Evolutionary conservation across 2,888 invertebrate species (phyloP).

Genomic region (Hoplodrina ambigua): DNA sequence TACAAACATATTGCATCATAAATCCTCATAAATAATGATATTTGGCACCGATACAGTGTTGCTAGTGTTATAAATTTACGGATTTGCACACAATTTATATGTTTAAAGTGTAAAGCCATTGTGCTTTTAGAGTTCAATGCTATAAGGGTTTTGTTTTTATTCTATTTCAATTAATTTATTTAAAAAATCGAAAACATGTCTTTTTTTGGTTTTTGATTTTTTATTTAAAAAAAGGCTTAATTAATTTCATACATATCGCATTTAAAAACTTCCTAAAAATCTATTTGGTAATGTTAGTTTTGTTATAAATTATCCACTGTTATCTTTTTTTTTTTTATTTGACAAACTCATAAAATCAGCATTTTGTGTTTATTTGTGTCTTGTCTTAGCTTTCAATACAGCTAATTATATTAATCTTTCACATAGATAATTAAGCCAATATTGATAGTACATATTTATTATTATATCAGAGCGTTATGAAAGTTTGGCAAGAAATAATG

Average conservation of each 20-base stretch:
- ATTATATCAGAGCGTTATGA: slow-evolving; percentile 2
- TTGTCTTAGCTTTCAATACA: background rate
- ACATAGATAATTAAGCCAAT: slow-evolving; percentile 10
- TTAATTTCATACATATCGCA: background rate
- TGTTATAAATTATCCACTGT: too few species aligned
- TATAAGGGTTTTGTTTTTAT: background rate
- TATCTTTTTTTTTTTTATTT: background rate
- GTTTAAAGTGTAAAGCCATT: slow-evolving; percentile 55
- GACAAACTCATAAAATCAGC: background rate
- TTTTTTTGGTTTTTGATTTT: background rate
- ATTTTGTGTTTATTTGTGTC: background rate
- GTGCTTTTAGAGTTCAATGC: slow-evolving; percentile 48
- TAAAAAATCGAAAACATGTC: background rate
- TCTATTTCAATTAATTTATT: background rate
- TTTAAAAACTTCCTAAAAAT: background rate
- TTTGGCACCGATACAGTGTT: slow-evolving; percentile 65
- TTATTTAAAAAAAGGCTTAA: background rate
- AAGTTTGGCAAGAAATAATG: slow-evolving; percentile 20
- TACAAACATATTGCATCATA: slow-evolving; percentile 67
- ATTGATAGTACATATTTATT: too few species aligned
- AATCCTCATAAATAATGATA: slow-evolving; percentile 68
- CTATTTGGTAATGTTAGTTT: background rate
- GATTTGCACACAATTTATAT: slow-evolving; percentile 67
- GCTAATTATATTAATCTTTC: background rate
- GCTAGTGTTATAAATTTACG: slow-evolving; percentile 64